Evolutionary conservation across 2,888 invertebrate genomes (phyloP).

Genomic region (Chrysomela aeneicollis): DNA sequence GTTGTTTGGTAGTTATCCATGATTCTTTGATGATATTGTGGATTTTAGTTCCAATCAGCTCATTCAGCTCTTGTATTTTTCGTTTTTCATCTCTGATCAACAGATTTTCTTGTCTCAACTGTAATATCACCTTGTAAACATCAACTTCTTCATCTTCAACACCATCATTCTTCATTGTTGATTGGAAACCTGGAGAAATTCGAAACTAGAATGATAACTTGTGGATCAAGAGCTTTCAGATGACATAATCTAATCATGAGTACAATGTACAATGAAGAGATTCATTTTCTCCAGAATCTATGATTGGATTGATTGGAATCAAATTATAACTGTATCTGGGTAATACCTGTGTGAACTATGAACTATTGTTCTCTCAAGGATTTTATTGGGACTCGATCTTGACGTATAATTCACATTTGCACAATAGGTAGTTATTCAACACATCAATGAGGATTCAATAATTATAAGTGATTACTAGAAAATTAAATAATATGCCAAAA

Average conservation of each 20-base stretch:
- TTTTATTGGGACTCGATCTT: neutral
- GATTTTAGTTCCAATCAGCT: conserved; percentile 68
- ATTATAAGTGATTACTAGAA: neutral
- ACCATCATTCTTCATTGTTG: conserved; percentile 49
- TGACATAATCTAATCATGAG: too few species aligned
- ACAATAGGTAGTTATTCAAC: neutral
- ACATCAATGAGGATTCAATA: neutral
- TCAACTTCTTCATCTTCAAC: conserved; percentile 49
- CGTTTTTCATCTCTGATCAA: conserved; percentile 87
- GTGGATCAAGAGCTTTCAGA: too few species aligned
- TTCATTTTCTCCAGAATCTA: neutral
- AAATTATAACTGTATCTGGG: too few species aligned
- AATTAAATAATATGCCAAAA: neutral
- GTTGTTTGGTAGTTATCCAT: conserved; percentile 89
- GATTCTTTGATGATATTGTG: conserved; percentile 75
- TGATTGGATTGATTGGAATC: too few species aligned
- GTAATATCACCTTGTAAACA: conserved; percentile 67
- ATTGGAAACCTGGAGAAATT: conserved; percentile 16
- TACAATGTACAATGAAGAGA: neutral
- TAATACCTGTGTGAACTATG: too few species aligned
- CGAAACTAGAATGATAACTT: conserved; percentile 10
- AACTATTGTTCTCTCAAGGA: neutral
- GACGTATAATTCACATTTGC: neutral
- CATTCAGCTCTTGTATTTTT: conserved; percentile 79
- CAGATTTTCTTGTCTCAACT: conserved; percentile 84